A percentile compares a stretch with the other conserved stretches of the same genome.
phyloP scores from a whole-genome alignment of 1,140 invertebrate species.

The Sarcophaga bullata region DNA sequence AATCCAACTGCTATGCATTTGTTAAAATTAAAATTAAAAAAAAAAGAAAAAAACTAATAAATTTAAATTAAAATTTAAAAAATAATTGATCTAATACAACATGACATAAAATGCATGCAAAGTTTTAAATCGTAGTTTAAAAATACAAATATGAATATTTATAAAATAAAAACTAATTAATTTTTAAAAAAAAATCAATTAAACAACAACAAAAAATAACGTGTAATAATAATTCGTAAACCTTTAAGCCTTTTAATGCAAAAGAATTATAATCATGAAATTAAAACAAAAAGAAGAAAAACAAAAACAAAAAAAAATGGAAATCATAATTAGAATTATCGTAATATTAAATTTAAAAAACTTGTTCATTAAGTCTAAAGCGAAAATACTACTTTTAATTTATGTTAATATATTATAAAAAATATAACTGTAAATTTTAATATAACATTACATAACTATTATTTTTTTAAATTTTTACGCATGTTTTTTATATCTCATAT shows the following conservation, averaged over 20 bases:
- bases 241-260: constrained; percentile 56
- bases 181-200: neutral
- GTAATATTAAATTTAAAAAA: too few relatives aligned
- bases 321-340: too few relatives aligned
- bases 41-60: constrained; percentile 18
- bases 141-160: constrained; percentile 44
- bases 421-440: too few relatives aligned
- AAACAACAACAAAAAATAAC: constrained; percentile 42
- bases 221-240: constrained; percentile 55
- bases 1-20: constrained; percentile 28
- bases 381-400: too few relatives aligned
- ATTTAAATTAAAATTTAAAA: neutral
- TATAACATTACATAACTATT: too few relatives aligned
- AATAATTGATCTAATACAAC: constrained; percentile 45
- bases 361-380: too few relatives aligned
- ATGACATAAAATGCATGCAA: constrained; percentile 66
- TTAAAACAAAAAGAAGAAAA: too few relatives aligned
- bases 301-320: neutral
- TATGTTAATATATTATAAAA: too few relatives aligned
- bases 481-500: too few relatives aligned
- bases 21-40: constrained; percentile 9
- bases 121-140: constrained; percentile 50
- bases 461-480: too few relatives aligned
- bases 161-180: constrained; percentile 25
- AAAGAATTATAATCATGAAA: constrained; percentile 13